These are phyloP conservation scores for Coecobrya sp. DNA, from an alignment of 2,888 invertebrate species.

Conservation along the genomic window DNA sequence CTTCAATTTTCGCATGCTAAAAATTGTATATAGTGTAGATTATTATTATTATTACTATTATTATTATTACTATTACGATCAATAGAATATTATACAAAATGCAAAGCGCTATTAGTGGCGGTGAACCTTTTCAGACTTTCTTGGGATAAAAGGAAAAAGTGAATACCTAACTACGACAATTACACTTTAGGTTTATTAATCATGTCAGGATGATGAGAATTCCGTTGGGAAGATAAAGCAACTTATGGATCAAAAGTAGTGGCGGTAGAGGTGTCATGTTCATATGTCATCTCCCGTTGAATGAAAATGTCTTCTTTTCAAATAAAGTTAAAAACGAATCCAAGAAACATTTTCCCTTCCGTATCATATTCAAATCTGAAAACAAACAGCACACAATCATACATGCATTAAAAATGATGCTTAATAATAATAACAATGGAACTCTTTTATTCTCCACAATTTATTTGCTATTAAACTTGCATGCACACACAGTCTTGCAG, in stretches of 20 bases:
- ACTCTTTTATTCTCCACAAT: background rate
- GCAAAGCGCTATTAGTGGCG: background rate
- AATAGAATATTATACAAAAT: conserved; percentile 7
- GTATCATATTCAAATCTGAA: conserved; percentile 3
- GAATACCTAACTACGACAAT: background rate
- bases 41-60: background rate
- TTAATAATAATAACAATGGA: conserved; percentile 3
- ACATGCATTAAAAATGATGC: background rate
- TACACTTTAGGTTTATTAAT: conserved; percentile 41
- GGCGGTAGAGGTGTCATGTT: conserved; percentile 31
- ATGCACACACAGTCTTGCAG: background rate
- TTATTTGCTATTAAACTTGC: background rate
- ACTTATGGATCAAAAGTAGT: conserved; percentile 9
- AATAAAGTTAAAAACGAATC: background rate
- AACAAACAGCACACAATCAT: background rate
- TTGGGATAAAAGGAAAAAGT: conserved; percentile 5
- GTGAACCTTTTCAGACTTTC: conserved; percentile 23
- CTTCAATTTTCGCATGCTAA: background rate
- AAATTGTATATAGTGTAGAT: background rate
- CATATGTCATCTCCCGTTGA: conserved; percentile 19
- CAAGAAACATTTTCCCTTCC: conserved; percentile 30
- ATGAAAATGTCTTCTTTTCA: conserved; percentile 28
- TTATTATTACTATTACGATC: background rate
- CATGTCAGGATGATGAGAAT: conserved; percentile 8
- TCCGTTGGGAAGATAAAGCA: background rate